Base-by-base conservation (phyloP, 2,797 vertebrate genomes). In the Pseudomugil gertrudae region DNA sequence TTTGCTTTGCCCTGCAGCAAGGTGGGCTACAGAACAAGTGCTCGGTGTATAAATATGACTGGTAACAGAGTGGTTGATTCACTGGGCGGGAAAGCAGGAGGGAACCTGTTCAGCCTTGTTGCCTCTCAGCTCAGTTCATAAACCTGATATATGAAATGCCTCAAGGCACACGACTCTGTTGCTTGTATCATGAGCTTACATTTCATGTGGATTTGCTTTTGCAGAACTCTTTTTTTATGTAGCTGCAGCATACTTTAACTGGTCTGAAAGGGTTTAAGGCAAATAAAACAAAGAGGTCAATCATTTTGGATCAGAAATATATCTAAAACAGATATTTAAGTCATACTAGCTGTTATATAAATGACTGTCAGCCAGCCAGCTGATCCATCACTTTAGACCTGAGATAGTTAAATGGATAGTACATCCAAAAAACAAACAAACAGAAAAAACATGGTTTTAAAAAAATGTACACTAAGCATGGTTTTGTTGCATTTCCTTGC, bases 1-100 rank as follows among this genome's bases (percentile, higher is more conserved):
- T 81, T 79, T 84, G 69, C 52, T 84, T 69, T 84, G 60, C 84
- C 83, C 76, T 72, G 35, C 58, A 73, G 83, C 76, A 64, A 55
- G 26, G 45, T 61, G 27, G 14, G 30, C 29, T 66, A 27, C 57
- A 43, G 38, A 47, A 61, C 23, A 30, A 52, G 61, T 24, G 13
- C 38, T 7, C 43, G 35, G 40, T 6, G 30, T 43, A 30, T 50
- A 63, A 24, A 38, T 45, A 29, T 36, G 32, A 76, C 57, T 59
- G 67, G 63, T 51, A 76, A 29, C 32, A 11, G 29, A 63, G 73
- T n/a, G 29, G 66, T 29, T 68, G 63, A 69, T 59, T 67, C 21
- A 43, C 38, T 29, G 54, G 33, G 19, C 32, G 27, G 54, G 13
- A 23, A 19, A 50, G n/a, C 29, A 9, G 24, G 47, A 43, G 58